phyloP scores from a whole-genome alignment of 2,113 vertebrate species.

The Lophius piscatorius region DNA sequence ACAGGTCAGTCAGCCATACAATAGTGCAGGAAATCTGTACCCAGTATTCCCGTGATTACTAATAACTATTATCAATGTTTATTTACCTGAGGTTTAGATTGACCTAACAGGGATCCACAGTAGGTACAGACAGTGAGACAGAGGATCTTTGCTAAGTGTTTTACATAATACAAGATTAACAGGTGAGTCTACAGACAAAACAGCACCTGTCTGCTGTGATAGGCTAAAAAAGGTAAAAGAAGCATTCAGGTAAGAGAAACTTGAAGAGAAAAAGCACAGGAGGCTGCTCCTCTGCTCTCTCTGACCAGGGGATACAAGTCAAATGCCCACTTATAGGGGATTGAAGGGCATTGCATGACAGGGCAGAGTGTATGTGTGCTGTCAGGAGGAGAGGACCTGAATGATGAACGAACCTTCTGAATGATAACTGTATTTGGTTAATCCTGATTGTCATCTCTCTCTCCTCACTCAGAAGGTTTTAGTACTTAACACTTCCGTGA shows the following conservation, averaged over 20 bases:
- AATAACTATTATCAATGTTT: neutral
- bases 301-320: conserved; percentile 5
- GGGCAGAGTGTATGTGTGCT: neutral
- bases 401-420: too few relatives aligned
- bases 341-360: conserved; percentile 31
- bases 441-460: neutral
- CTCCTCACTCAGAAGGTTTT: conserved; percentile 20
- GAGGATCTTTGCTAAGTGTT: neutral
- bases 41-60: too few relatives aligned
- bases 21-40: neutral
- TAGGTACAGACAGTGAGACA: neutral
- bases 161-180: neutral
- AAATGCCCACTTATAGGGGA: conserved; percentile 41
- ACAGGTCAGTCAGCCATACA: conserved; percentile 58
- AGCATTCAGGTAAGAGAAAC: neutral
- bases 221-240: neutral
- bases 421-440: neutral
- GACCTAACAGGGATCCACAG: too few relatives aligned
- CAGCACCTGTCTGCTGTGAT: neutral
- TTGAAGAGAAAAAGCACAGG: neutral
- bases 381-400: conserved; percentile 10
- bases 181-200: neutral
- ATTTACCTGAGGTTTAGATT: neutral
- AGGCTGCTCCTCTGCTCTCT: neutral
- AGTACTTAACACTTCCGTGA: conserved; percentile 34